Percentiles rank a stretch among this genome's conserved stretches.
Evolutionary conservation across 2,113 vertebrate genomes (phyloP).

Genomic region (Phoenicopterus ruber): DNA sequence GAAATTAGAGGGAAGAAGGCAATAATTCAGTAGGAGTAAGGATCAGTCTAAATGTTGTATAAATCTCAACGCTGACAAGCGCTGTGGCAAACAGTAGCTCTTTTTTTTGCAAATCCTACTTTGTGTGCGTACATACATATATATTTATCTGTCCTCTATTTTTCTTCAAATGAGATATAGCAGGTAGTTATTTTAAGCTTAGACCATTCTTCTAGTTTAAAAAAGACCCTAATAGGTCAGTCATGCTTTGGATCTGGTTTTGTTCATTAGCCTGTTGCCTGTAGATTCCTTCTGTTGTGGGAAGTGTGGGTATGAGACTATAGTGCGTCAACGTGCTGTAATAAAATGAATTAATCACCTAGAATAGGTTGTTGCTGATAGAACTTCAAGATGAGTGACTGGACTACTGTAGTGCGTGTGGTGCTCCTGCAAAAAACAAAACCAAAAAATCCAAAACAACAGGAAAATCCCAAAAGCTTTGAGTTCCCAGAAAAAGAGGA

Average conservation of each 20-base stretch:
- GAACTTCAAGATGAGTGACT: background rate
- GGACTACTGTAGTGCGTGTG: background rate
- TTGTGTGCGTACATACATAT: background rate
- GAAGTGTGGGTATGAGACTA: background rate
- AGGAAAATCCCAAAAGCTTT: background rate
- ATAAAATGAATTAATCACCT: background rate
- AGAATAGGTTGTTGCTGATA: background rate
- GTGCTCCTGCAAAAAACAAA: background rate
- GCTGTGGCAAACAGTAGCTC: background rate
- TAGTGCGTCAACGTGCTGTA: rapidly evolving
- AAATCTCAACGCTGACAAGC: background rate
- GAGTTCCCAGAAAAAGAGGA: background rate
- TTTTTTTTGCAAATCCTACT: background rate
- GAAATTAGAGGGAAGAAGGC: conserved; percentile 23
- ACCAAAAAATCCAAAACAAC: background rate
- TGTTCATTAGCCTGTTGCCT: background rate
- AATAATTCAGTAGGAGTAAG: background rate
- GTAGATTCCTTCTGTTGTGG: background rate
- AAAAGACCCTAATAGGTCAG: background rate
- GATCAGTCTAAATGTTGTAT: background rate
- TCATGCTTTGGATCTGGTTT: background rate
- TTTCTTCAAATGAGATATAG: background rate
- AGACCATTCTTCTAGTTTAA: background rate
- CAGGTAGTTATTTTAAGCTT: background rate
- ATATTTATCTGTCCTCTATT: background rate